Conservation (phyloP, 2,113 vertebrate species). For the Ctenomys sociabilis region DNA sequence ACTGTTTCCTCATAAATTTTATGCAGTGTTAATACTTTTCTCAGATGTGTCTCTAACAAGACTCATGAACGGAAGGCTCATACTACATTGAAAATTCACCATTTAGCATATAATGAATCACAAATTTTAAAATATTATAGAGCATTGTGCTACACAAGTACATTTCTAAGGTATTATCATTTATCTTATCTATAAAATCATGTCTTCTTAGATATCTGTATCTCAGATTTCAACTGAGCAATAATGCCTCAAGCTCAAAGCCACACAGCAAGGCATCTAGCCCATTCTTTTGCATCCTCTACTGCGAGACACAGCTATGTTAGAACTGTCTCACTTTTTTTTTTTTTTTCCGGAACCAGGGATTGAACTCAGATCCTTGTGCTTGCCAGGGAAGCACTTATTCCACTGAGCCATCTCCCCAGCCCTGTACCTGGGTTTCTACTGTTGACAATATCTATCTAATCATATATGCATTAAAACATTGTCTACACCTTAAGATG, state of each 20-base stretch:
- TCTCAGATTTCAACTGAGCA: neutral
- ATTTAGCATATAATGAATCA: neutral
- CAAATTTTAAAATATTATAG: neutral
- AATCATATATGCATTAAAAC: neutral
- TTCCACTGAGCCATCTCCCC: too few relatives aligned
- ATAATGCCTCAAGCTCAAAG: neutral
- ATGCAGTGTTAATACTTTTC: neutral
- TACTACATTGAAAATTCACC: neutral
- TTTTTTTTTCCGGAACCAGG: too few relatives aligned
- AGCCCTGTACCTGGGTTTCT: neutral
- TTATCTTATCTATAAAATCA: neutral
- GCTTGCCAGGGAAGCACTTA: too few relatives aligned
- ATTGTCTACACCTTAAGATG: neutral
- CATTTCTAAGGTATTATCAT: neutral
- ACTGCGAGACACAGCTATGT: neutral
- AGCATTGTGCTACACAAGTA: neutral
- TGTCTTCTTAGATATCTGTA: neutral
- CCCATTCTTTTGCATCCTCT: neutral
- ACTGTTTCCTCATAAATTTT: neutral
- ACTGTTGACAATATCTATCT: neutral
- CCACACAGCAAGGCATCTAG: neutral
- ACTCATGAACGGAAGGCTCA: neutral
- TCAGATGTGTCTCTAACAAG: neutral
- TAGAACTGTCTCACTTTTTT: neutral
- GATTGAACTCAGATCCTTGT: too few relatives aligned